phyloP scores from a whole-genome alignment of 1,140 invertebrate species.

The Penaeus chinensis region DNA sequence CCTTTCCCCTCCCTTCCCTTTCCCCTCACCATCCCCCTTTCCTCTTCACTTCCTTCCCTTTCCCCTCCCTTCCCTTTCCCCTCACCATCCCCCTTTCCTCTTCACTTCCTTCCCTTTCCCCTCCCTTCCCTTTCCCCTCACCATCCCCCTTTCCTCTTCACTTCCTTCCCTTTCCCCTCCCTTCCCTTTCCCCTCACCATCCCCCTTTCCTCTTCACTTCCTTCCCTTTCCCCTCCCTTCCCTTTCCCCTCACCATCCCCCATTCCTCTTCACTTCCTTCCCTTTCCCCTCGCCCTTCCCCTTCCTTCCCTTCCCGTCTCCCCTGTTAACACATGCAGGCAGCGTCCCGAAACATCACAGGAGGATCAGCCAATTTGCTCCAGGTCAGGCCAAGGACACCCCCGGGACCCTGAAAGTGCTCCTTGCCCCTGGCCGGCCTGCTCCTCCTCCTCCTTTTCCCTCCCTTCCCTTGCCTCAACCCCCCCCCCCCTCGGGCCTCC shows the following conservation, averaged over 20 bases:
- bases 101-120: neutral
- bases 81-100: neutral
- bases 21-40: too few relatives aligned
- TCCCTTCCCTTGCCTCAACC: neutral
- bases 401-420: neutral
- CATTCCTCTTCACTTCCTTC: neutral
- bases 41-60: neutral
- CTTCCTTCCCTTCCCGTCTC: neutral
- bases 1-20: too few relatives aligned
- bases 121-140: neutral
- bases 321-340: slow-evolving; percentile 28
- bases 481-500: too few relatives aligned
- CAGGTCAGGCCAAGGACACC: slow-evolving; percentile 30
- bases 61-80: neutral
- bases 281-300: neutral
- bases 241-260: neutral
- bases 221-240: neutral
- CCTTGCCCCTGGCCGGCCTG: slow-evolving; percentile 2
- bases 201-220: neutral
- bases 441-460: neutral
- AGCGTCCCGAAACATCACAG: slow-evolving; percentile 31
- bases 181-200: neutral
- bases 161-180: neutral
- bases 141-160: too few relatives aligned
- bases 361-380: slow-evolving; percentile 42